Evolutionary conservation across 2,888 invertebrate genomes (phyloP), one percentile per base, ranked within the genome.

Genomic region (Cephus runcator): DNA sequence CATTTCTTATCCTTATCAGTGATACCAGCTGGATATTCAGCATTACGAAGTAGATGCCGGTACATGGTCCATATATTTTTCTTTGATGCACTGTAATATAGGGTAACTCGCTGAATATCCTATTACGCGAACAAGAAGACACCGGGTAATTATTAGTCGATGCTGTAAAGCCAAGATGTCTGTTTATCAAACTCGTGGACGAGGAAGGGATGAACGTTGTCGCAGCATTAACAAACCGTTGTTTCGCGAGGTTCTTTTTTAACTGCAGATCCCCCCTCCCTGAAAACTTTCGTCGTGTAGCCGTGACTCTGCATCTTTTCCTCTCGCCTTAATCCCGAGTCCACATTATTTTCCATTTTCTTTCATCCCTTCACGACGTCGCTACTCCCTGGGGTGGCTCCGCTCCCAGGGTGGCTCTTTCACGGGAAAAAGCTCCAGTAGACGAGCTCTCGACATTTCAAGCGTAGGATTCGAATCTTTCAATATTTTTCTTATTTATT

Each of bases 221-320:
- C 73, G 80, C 73, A 83, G 85, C 86, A 85, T 86, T 88, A 88
- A 88, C 84, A 86, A 86, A 86, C 83, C 83, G 85, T 85, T 87
- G 87, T 87, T 87, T 87, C 81, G 83, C 84, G 82, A 85, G 83
- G 82, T 3, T 83, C 82, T 86, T 82, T 86, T 87, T 88, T 88
- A 88, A 88, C 86, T 86, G 85, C 80, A 82, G 80, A 77, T 76
- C 76, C 71, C 75, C 76, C 79, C 82, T 81, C 82, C 81, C 82
- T 84, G 85, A 85, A 85, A 87, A 87, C 84, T 85, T 84, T 83
- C 82, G 80, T 82, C 82, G 82, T 2, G 81, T 82, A 85, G 84
- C 85, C 88, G 85, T 85, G 86, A 87, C 88, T 88, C 82, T 81
- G 84, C 86, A 81, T 85, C 84, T 84, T 82, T 82, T 71, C 36